Evolutionary conservation across 2,888 invertebrate species (phyloP).

Genomic region (Malthinus seriepunctatus): DNA sequence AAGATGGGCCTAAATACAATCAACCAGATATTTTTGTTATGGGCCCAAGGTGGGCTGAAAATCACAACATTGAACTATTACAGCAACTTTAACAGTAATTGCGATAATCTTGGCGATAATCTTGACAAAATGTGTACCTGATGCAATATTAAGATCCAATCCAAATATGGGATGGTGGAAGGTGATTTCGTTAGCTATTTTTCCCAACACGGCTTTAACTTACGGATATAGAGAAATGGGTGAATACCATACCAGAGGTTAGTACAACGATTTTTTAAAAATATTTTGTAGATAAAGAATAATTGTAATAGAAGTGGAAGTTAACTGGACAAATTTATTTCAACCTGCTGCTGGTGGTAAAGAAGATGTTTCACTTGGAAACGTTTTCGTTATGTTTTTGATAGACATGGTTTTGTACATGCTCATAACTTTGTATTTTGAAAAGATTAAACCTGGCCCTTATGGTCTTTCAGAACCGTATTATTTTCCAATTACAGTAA

Average conservation of each 20-base stretch:
- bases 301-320: conserved; percentile 51
- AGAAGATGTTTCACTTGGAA: no score
- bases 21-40: no score
- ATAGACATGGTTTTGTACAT: no score
- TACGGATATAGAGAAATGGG: conserved; percentile 47
- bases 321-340: conserved; percentile 56
- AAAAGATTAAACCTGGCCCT: conserved; percentile 60
- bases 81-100: conserved; percentile 49
- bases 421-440: no score
- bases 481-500: conserved; percentile 35
- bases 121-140: conserved; percentile 45
- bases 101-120: conserved; percentile 48
- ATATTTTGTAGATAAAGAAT: background rate
- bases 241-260: conserved; percentile 49
- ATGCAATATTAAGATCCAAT: conserved; percentile 33
- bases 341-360: conserved; percentile 43
- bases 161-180: conserved; percentile 30
- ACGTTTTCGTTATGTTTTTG: no score
- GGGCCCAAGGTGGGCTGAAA: conserved; percentile 65
- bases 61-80: no score
- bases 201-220: conserved; percentile 46
- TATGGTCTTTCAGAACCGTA: conserved; percentile 64
- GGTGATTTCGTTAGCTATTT: conserved; percentile 38
- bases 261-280: background rate
- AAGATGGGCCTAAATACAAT: no score